A percentile compares a stretch with the other conserved stretches of the same genome.
These are phyloP conservation scores for Virgularia gustaviana DNA, from an alignment of 92 coral and sea anemone genomes.

Conservation along the genomic window DNA sequence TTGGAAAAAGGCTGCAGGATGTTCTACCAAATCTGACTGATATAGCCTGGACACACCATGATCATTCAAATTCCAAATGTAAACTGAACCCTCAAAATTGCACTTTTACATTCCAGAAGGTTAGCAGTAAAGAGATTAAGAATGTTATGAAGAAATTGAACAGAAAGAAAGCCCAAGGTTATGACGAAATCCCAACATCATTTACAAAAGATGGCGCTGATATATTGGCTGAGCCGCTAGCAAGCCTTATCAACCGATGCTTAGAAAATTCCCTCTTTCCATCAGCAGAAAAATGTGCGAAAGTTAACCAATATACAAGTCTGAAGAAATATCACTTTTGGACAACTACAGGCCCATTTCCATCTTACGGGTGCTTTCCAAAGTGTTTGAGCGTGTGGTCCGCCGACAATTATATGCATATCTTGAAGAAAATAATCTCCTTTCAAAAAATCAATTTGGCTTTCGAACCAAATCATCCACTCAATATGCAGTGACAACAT, in stretches of 20 bases:
- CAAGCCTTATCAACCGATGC: background rate
- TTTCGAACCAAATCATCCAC: conserved; percentile 7
- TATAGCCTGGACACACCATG: background rate
- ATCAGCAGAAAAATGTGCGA: background rate
- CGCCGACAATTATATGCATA: conserved; percentile 4
- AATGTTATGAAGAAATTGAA: background rate
- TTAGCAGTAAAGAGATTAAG: background rate
- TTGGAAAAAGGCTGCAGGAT: conserved; percentile 2
- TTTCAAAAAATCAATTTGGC: conserved; percentile 12
- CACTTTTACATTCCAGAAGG: conserved; percentile 4
- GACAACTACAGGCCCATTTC: conserved; percentile 15
- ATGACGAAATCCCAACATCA: conserved; percentile 17
- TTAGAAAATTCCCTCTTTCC: conserved; percentile 2
- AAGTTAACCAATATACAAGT: conserved; percentile 4
- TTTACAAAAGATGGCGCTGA: background rate
- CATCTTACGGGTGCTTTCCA: conserved; percentile 3
- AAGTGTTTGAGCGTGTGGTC: conserved; percentile 14
- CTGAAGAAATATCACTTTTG: background rate
- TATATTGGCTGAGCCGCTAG: background rate
- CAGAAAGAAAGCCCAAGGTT: conserved; percentile 2
- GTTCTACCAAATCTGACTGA: background rate
- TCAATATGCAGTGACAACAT: background rate
- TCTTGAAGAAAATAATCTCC: conserved; percentile 7
- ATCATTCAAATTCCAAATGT: background rate
- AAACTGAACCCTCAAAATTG: background rate